Evolutionary conservation across 2,888 invertebrate genomes (phyloP).

Genomic region (Cremastobaeus sp.): DNA sequence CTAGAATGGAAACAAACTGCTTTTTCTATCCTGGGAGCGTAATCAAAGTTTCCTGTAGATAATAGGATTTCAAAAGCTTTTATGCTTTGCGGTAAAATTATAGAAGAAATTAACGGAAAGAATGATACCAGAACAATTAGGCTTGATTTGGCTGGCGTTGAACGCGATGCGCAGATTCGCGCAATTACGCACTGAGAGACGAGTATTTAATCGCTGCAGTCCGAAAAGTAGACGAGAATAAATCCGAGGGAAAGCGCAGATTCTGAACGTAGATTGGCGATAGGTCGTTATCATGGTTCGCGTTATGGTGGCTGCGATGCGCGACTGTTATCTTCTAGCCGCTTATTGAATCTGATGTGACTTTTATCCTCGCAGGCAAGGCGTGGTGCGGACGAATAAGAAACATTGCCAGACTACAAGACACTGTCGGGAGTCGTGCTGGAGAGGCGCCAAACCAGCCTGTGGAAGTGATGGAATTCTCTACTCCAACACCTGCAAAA

Average conservation of each 20-base stretch:
- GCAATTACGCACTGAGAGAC: too few species aligned
- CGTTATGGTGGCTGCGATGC: slow-evolving; percentile 26
- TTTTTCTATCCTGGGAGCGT: too few species aligned
- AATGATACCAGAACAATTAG: too few species aligned
- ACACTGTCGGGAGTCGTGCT: slow-evolving; percentile 93
- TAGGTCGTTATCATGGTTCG: slow-evolving; percentile 18
- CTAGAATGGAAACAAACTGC: too few species aligned
- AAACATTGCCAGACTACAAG: slow-evolving; percentile 95
- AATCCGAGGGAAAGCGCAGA: slow-evolving; percentile 8
- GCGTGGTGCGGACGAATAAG: slow-evolving; percentile 90
- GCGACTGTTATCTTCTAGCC: slow-evolving; percentile 28
- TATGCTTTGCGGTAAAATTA: too few species aligned
- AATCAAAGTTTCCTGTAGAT: too few species aligned
- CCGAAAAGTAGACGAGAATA: too few species aligned
- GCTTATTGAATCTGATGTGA: slow-evolving; percentile 40
- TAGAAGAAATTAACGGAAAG: too few species aligned
- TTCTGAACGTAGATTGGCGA: slow-evolving; percentile 29
- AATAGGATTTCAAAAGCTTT: too few species aligned
- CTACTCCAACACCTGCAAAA: slow-evolving; percentile 92
- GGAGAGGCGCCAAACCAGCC: slow-evolving; percentile 92
- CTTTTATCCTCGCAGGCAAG: slow-evolving; percentile 82
- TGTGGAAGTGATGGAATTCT: slow-evolving; percentile 94
- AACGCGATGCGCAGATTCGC: too few species aligned
- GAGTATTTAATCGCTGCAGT: too few species aligned
- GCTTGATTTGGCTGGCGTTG: too few species aligned